phyloP scores from a whole-genome alignment of 2,113 vertebrate species.

The Trinectes maculatus region DNA sequence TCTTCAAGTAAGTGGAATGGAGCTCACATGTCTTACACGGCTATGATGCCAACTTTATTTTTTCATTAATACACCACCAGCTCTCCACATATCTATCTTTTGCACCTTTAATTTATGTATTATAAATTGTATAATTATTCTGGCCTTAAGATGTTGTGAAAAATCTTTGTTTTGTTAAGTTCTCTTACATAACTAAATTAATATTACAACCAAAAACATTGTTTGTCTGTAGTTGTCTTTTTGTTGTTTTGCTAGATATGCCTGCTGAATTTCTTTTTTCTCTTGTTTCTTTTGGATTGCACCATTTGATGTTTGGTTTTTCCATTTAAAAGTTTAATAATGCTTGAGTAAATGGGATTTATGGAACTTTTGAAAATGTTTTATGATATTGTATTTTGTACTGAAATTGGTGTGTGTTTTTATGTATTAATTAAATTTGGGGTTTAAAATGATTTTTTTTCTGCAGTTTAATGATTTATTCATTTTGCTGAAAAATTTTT shows the following conservation, averaged over 20 bases:
- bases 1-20: not conserved
- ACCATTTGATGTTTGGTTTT: slow-evolving; percentile 27
- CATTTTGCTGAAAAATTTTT: no score
- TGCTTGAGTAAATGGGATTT: slow-evolving; percentile 9
- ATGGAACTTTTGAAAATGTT: not conserved
- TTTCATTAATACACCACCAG: not conserved
- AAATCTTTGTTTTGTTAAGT: slow-evolving; percentile 15
- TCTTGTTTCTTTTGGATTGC: not conserved
- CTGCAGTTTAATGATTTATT: not conserved
- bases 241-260: not conserved
- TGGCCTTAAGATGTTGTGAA: slow-evolving; percentile 20
- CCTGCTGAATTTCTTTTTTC: not conserved
- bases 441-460: not conserved
- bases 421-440: not conserved
- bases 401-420: not conserved
- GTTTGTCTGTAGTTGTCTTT: not conserved
- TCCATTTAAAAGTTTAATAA: slow-evolving; percentile 14
- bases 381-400: not conserved
- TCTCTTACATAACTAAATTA: not conserved
- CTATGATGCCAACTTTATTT: slow-evolving; percentile 14
- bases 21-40: not conserved
- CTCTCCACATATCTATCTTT: not conserved
- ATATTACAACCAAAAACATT: slow-evolving; percentile 13
- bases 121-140: slow-evolving; percentile 6
- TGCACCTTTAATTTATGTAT: not conserved